Conservation (phyloP, 2,888 invertebrate species). For the Dolomedes plantarius region DNA sequence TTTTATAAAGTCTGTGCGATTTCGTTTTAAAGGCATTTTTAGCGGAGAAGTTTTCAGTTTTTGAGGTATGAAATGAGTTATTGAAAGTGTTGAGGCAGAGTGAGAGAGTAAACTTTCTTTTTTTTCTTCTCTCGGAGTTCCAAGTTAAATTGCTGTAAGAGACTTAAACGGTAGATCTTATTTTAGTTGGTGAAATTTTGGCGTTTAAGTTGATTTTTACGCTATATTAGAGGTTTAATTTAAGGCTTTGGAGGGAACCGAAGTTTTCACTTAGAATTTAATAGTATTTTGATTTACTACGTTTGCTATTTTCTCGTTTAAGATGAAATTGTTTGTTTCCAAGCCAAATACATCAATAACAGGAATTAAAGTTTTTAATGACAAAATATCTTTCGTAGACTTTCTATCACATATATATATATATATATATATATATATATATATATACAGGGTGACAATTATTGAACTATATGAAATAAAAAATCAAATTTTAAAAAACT, state of each 20-base stretch:
- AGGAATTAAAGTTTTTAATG: too few relatives aligned
- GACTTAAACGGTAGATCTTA: neutral
- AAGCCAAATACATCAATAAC: too few relatives aligned
- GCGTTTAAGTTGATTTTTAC: neutral
- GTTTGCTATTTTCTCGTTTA: too few relatives aligned
- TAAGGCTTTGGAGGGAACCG: neutral
- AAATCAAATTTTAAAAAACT: too few relatives aligned
- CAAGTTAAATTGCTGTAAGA: neutral
- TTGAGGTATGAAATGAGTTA: constrained; percentile 37
- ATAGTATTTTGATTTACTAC: too few relatives aligned
- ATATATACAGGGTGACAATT: too few relatives aligned
- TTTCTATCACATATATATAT: too few relatives aligned
- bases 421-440: too few relatives aligned
- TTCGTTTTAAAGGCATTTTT: constrained; percentile 49
- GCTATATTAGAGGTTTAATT: constrained; percentile 4
- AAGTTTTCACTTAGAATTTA: too few relatives aligned
- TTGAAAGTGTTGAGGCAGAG: constrained; percentile 24
- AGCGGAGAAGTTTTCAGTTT: constrained; percentile 8
- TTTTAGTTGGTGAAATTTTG: neutral
- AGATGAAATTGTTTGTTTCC: too few relatives aligned
- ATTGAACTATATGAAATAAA: too few relatives aligned
- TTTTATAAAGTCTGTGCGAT: constrained; percentile 67
- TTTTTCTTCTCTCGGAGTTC: neutral
- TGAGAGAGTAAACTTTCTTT: neutral
- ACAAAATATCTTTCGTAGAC: too few relatives aligned